Percentiles rank a stretch among this genome's conserved stretches.
Evolutionary conservation across 2,888 invertebrate genomes (phyloP).

Genomic region (Drosophila acutilabella): DNA sequence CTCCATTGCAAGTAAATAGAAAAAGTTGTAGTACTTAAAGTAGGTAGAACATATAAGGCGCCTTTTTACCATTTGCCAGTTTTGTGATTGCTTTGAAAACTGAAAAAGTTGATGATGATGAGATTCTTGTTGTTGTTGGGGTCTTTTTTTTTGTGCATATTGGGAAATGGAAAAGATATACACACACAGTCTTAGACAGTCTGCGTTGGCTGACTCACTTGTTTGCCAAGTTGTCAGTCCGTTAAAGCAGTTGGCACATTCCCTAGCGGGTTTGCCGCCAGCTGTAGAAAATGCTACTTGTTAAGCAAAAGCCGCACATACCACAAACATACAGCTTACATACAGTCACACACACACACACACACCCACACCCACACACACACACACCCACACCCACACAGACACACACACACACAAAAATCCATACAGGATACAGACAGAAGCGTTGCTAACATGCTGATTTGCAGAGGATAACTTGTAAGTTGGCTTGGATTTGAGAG

Average conservation of each 20-base stretch:
- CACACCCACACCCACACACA: neutral
- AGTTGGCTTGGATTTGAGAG: slow-evolving; percentile 58
- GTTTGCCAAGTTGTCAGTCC: slow-evolving; percentile 65
- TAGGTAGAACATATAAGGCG: slow-evolving; percentile 8
- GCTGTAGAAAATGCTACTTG: slow-evolving; percentile 73
- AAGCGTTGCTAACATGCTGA: slow-evolving; percentile 44
- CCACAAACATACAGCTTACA: slow-evolving; percentile 39
- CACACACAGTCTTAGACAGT: slow-evolving; percentile 10
- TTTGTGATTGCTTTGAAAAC: slow-evolving; percentile 20
- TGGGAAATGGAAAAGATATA: neutral
- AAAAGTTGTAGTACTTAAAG: slow-evolving; percentile 13
- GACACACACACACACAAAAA: neutral
- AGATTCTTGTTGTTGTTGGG: slow-evolving; percentile 16
- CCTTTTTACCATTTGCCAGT: slow-evolving; percentile 13
- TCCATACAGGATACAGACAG: slow-evolving; percentile 7
- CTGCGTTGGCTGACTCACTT: slow-evolving; percentile 24
- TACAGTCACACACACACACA: slow-evolving; percentile 17
- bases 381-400: neutral
- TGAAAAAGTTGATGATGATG: slow-evolving; percentile 10
- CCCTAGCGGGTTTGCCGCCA: slow-evolving; percentile 55
- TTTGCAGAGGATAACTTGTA: slow-evolving; percentile 66
- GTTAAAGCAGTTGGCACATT: slow-evolving; percentile 69
- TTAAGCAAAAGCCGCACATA: slow-evolving; percentile 63
- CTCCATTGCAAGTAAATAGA: neutral
- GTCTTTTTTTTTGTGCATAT: slow-evolving; percentile 2